Conservation (phyloP, 2,113 vertebrate species). For the Empidonax alnorum region DNA sequence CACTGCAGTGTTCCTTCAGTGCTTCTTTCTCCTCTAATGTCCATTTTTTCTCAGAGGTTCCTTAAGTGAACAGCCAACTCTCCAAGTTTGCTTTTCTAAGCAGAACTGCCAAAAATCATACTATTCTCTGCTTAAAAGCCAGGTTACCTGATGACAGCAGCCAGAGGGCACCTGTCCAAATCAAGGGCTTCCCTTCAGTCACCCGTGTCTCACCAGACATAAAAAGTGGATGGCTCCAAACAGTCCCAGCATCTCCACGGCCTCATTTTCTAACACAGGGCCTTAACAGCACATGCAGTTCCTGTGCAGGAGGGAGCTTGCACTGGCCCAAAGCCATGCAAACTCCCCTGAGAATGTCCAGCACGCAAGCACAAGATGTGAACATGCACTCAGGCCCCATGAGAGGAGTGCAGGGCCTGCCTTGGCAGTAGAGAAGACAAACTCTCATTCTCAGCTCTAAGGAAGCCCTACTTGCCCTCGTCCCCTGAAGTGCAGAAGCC, state of each 20-base stretch:
- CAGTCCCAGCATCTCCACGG: not conserved
- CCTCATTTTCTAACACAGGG: not conserved
- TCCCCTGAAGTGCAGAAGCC: not conserved
- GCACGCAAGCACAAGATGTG: not conserved
- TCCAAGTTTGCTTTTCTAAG: not conserved
- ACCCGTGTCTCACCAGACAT: not conserved
- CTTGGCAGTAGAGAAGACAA: not conserved
- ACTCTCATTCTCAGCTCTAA: not conserved
- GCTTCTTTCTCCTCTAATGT: not conserved
- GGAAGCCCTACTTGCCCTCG: not conserved
- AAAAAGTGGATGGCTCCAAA: not conserved
- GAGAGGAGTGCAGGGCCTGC: not conserved
- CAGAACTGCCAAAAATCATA: not conserved
- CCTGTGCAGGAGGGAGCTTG: not conserved
- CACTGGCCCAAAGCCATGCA: not conserved
- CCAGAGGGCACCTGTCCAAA: not conserved
- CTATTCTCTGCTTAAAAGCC: not conserved
- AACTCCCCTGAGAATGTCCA: not conserved
- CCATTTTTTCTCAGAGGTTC: not conserved
- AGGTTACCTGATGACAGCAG: not conserved
- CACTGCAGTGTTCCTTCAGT: not conserved
- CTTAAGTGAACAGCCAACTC: not conserved
- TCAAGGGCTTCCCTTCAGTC: not conserved
- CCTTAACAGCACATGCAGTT: not conserved
- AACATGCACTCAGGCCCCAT: not conserved